Evolutionary conservation across 2,888 invertebrate species (phyloP).

Genomic region (Steromphala cineraria): DNA sequence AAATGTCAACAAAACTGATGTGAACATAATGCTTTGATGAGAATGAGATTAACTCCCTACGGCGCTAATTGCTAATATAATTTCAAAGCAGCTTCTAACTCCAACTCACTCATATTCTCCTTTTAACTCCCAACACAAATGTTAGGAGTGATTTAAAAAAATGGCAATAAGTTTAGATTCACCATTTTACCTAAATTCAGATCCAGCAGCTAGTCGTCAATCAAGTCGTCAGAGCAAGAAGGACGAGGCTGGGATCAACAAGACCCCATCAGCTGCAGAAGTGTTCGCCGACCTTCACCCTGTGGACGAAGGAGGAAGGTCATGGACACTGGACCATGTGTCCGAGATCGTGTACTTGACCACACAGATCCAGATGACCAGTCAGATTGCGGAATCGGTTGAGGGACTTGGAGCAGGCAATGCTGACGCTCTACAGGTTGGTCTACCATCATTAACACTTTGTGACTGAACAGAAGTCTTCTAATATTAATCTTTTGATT

Average conservation of each 20-base stretch:
- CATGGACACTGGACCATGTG: constrained; percentile 72
- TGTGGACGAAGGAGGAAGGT: constrained; percentile 37
- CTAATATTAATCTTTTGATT: too few species aligned
- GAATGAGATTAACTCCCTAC: too few species aligned
- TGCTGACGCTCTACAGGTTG: constrained; percentile 62
- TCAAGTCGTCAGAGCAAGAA: constrained; percentile 20
- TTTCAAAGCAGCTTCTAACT: too few species aligned
- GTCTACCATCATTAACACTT: not conserved
- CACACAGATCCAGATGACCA: constrained; percentile 68
- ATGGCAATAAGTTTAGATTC: too few species aligned
- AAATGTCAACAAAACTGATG: too few species aligned
- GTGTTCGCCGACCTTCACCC: constrained; percentile 3
- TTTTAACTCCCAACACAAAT: too few species aligned
- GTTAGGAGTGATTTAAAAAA: too few species aligned
- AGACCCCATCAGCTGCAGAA: not conserved
- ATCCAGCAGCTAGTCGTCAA: constrained; percentile 18
- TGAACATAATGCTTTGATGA: too few species aligned
- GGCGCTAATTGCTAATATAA: too few species aligned
- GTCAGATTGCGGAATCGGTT: constrained; percentile 62
- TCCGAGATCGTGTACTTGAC: constrained; percentile 70
- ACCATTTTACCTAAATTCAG: not conserved
- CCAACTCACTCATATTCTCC: too few species aligned
- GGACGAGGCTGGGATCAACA: constrained; percentile 16
- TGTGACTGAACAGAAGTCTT: too few species aligned
- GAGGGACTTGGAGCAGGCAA: constrained; percentile 59